phyloP scores from a whole-genome alignment of 2,888 invertebrate genomes.

The Lasioglossum leucozonium region DNA sequence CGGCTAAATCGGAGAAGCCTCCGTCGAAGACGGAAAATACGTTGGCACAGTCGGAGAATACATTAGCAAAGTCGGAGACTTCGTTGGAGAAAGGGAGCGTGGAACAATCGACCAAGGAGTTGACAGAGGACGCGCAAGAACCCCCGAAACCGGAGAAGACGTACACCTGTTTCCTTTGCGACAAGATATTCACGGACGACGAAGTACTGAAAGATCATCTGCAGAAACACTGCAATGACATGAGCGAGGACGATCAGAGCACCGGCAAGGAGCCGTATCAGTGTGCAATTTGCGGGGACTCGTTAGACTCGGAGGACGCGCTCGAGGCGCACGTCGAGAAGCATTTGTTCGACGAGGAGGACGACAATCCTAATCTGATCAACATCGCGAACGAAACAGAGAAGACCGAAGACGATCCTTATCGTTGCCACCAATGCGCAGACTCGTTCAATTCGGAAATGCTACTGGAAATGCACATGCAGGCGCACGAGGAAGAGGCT shows the following conservation, averaged over 20 bases:
- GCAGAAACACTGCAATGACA: constrained; percentile 81
- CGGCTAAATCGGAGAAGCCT: constrained; percentile 2
- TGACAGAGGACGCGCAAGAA: constrained; percentile 13
- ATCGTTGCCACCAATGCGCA: constrained; percentile 76
- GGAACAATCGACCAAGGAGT: constrained; percentile 28
- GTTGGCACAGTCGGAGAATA: constrained; percentile 12
- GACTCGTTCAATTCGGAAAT: constrained; percentile 77
- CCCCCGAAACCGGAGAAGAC: constrained; percentile 53
- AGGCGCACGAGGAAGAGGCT: constrained; percentile 80
- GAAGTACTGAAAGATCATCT: constrained; percentile 81
- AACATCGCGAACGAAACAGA: constrained; percentile 71
- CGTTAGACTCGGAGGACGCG: constrained; percentile 77
- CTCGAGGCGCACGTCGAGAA: constrained; percentile 80
- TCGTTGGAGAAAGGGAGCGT: background rate
- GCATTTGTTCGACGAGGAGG: constrained; percentile 80
- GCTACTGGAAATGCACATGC: constrained; percentile 80
- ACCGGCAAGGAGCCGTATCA: constrained; percentile 76
- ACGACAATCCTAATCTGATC: constrained; percentile 81
- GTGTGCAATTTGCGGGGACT: constrained; percentile 81
- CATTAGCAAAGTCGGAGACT: background rate
- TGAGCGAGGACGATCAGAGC: constrained; percentile 76
- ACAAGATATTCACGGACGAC: constrained; percentile 80
- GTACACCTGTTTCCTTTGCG: constrained; percentile 82
- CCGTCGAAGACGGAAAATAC: constrained; percentile 25
- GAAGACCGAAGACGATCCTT: constrained; percentile 55